These are phyloP conservation scores for Trissoscelio sp. DNA, from an alignment of 2,888 invertebrate genomes.

Conservation along the genomic window DNA sequence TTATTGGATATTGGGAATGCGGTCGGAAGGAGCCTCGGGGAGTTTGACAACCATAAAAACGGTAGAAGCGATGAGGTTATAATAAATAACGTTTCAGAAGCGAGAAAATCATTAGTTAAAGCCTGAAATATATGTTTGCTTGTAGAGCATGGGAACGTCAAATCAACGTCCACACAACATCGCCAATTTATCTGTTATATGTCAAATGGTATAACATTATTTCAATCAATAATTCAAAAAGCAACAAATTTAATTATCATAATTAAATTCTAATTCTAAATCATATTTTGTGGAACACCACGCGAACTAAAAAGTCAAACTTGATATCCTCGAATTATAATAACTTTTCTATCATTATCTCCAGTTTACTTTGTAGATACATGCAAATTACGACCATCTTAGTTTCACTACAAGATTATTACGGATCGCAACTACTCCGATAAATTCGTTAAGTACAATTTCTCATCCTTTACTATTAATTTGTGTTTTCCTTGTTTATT, in stretches of 20 bases:
- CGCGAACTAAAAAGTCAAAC: too few species aligned
- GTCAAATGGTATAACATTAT: too few species aligned
- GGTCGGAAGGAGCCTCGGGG: conserved; percentile 52
- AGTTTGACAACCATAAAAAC: conserved; percentile 65
- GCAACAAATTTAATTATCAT: not conserved
- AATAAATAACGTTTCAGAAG: conserved; percentile 62
- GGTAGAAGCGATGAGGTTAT: conserved; percentile 43
- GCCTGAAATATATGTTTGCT: conserved; percentile 42
- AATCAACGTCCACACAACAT: conserved; percentile 25
- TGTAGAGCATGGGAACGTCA: conserved; percentile 30
- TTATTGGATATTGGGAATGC: conserved; percentile 65
- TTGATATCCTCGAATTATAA: too few species aligned
- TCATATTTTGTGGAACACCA: too few species aligned
- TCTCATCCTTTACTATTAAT: conserved; percentile 49
- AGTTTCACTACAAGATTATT: conserved; percentile 42
- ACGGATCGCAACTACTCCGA: conserved; percentile 8
- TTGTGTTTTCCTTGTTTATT: conserved; percentile 27
- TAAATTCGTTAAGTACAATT: conserved; percentile 51
- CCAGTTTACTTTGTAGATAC: conserved; percentile 13
- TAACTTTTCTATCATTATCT: too few species aligned
- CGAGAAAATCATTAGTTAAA: conserved; percentile 66
- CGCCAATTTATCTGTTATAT: not conserved
- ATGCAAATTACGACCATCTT: conserved; percentile 15
- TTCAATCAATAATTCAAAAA: not conserved
- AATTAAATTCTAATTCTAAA: too few species aligned